These are phyloP conservation scores for Sarcophaga variegata DNA, from an alignment of 2,888 invertebrate species.

Conservation along the genomic window DNA sequence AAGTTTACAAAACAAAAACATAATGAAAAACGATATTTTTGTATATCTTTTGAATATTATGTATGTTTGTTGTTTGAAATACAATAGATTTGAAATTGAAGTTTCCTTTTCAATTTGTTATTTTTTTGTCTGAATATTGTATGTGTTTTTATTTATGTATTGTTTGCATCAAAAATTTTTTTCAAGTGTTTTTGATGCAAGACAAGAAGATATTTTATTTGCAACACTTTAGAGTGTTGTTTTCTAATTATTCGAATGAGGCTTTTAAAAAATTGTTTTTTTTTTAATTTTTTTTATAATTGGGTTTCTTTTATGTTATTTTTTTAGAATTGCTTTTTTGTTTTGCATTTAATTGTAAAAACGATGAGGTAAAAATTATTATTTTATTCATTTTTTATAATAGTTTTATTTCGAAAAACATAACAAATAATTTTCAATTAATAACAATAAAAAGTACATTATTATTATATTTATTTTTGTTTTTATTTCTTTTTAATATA, in stretches of 20 bases:
- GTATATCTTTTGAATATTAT: constrained; percentile 34
- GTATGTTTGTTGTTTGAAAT: constrained; percentile 8
- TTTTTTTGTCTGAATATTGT: constrained; percentile 29
- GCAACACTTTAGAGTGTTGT: neutral
- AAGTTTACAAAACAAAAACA: constrained; percentile 1
- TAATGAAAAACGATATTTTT: constrained; percentile 35
- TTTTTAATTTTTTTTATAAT: constrained; percentile 58
- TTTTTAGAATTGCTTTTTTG: constrained; percentile 51
- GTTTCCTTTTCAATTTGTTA: neutral
- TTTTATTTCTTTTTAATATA: constrained; percentile 14
- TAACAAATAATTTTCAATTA: constrained; percentile 57
- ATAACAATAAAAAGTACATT: constrained; percentile 57
- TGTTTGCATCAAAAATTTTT: neutral
- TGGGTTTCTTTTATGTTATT: constrained; percentile 29
- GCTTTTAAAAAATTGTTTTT: constrained; percentile 11
- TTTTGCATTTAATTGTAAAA: constrained; percentile 68
- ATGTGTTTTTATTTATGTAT: neutral
- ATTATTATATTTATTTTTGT: constrained; percentile 19
- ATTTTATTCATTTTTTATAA: constrained; percentile 40
- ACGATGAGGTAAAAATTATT: constrained; percentile 68
- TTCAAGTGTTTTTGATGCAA: neutral
- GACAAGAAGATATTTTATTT: neutral
- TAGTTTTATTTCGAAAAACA: constrained; percentile 50
- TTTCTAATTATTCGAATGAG: neutral
- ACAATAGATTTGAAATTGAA: no score